Percentiles rank a stretch among this genome's conserved stretches.
Conservation (phyloP, 2,113 vertebrate species). For the Bos javanicus region DNA sequence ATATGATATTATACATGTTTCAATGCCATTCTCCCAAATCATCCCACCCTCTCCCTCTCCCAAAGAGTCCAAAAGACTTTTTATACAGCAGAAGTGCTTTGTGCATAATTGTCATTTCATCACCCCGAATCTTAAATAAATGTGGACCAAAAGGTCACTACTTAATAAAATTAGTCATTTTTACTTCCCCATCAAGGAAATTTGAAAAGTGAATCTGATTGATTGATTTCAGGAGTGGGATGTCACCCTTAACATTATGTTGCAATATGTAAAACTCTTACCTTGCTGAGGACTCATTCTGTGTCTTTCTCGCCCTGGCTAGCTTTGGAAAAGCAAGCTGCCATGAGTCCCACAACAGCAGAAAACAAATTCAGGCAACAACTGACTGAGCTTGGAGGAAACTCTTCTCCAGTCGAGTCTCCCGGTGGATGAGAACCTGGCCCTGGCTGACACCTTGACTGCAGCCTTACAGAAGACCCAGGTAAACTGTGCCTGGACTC, state of each 20-base stretch:
- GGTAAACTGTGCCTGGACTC: background rate
- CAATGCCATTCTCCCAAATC: no score
- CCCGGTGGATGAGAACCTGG: background rate
- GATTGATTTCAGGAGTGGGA: background rate
- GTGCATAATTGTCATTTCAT: background rate
- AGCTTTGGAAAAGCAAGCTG: background rate
- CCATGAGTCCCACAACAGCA: background rate
- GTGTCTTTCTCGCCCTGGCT: background rate
- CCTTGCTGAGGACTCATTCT: background rate
- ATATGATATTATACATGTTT: no score
- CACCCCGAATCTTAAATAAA: background rate
- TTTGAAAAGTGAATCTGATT: background rate
- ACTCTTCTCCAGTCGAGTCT: background rate
- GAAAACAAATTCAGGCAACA: background rate
- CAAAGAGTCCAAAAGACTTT: background rate
- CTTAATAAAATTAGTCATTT: background rate
- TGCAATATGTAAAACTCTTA: background rate
- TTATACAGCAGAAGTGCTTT: background rate
- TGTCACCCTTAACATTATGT: background rate
- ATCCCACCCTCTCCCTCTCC: no score
- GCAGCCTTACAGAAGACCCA: background rate
- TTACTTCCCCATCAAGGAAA: background rate
- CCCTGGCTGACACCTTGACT: background rate
- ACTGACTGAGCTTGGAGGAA: background rate
- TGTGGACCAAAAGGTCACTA: background rate